Conservation (phyloP, 2,113 vertebrate species). For the Lycaon pictus region DNA sequence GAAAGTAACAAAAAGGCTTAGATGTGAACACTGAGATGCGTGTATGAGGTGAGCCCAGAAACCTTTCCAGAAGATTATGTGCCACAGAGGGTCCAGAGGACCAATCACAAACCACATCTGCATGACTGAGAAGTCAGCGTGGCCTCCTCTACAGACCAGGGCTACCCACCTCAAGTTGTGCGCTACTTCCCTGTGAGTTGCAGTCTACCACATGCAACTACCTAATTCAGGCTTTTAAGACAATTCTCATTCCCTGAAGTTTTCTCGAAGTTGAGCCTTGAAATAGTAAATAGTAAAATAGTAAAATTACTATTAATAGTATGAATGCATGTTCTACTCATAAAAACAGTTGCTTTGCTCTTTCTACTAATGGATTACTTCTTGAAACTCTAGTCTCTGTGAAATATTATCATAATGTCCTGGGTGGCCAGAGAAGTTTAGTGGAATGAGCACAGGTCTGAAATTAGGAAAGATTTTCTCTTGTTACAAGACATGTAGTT, state of each 20-base stretch:
- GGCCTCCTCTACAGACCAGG: background rate
- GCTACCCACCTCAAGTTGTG: too few species aligned
- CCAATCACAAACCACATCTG: background rate
- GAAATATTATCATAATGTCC: background rate
- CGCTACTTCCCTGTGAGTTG: background rate
- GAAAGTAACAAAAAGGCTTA: background rate
- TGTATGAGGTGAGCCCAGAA: background rate
- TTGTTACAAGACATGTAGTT: background rate
- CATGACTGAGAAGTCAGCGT: background rate
- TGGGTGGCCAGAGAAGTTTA: background rate
- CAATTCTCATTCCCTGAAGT: background rate
- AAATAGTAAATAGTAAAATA: too few species aligned
- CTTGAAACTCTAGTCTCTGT: background rate
- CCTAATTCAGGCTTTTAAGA: background rate
- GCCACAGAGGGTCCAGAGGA: background rate
- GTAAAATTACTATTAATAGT: background rate
- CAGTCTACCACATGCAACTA: too few species aligned
- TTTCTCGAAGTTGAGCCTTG: background rate
- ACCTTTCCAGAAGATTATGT: background rate
- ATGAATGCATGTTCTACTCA: background rate
- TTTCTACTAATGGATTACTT: background rate
- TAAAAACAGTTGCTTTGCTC: background rate
- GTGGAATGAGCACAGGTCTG: background rate
- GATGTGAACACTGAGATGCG: background rate
- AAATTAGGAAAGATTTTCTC: background rate